A percentile compares a stretch with the other conserved stretches of the same genome.
These are phyloP conservation scores for Caradrina clavipalpis DNA, from an alignment of 2,888 invertebrate species.

Conservation along the genomic window DNA sequence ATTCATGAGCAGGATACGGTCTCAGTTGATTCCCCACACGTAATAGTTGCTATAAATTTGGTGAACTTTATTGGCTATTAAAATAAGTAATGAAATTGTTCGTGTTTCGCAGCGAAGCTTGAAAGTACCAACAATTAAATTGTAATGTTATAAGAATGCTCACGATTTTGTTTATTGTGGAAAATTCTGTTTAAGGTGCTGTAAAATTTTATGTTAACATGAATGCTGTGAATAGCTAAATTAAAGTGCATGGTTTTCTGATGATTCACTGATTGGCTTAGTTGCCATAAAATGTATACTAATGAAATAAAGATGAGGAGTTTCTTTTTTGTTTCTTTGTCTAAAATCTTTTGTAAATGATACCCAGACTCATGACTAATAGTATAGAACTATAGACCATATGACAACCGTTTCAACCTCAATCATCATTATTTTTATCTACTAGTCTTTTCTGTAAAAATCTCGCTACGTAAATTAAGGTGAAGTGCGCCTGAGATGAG, in stretches of 20 bases:
- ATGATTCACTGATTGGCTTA: neutral
- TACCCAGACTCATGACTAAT: too few species aligned
- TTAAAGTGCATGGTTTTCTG: neutral
- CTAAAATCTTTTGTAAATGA: too few species aligned
- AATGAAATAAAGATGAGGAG: too few species aligned
- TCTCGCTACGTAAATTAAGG: too few species aligned
- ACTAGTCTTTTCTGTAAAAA: too few species aligned
- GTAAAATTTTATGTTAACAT: neutral
- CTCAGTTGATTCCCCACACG: slow-evolving; percentile 85
- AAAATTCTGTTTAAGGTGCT: neutral
- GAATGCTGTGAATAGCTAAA: neutral
- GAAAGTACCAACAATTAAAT: slow-evolving; percentile 42
- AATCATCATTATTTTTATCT: too few species aligned
- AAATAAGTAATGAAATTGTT: slow-evolving; percentile 88
- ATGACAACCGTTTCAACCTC: too few species aligned
- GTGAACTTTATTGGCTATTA: slow-evolving; percentile 88
- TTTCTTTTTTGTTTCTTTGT: too few species aligned
- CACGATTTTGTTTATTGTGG: slow-evolving; percentile 19
- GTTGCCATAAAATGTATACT: neutral
- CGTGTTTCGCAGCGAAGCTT: slow-evolving; percentile 58
- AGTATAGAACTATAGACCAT: too few species aligned
- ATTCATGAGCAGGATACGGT: slow-evolving; percentile 81
- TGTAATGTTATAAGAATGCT: slow-evolving; percentile 28
- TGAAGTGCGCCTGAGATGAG: too few species aligned
- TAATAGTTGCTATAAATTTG: slow-evolving; percentile 87